Evolutionary conservation across 35 echinoderm and acorn worm genomes (phyloP).

Genomic region (Acanthaster planci): DNA sequence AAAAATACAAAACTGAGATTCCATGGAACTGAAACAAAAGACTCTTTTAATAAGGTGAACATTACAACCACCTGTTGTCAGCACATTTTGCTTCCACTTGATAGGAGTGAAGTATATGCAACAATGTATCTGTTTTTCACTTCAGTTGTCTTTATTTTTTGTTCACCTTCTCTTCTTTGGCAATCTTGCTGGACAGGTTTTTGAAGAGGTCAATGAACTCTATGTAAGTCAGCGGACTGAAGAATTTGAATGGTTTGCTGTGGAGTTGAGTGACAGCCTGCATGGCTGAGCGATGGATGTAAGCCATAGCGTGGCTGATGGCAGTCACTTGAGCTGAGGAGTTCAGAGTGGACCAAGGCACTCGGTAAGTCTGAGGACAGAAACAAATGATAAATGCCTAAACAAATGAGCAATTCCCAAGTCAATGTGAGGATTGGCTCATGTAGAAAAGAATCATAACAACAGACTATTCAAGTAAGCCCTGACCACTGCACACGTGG

Average conservation of each 20-base stretch:
- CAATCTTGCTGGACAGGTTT: constrained; percentile 75
- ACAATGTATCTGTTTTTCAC: not conserved
- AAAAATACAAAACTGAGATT: too few relatives aligned
- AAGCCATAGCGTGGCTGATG: constrained; percentile 88
- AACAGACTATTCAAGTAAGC: too few relatives aligned
- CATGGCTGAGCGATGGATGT: constrained; percentile 65
- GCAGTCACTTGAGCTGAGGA: constrained; percentile 19
- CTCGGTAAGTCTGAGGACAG: constrained; percentile 32
- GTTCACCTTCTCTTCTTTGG: constrained; percentile 80
- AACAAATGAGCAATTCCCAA: too few relatives aligned
- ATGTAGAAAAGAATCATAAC: too few relatives aligned
- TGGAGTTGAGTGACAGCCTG: constrained; percentile 15
- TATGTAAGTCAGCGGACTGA: constrained; percentile 77
- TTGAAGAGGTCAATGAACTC: constrained; percentile 99
- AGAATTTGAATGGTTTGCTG: constrained; percentile 63
- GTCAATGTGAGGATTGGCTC: too few relatives aligned
- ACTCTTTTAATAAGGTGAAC: too few relatives aligned
- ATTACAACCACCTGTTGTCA: too few relatives aligned
- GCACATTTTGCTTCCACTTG: too few relatives aligned
- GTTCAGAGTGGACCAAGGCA: constrained; percentile 56
- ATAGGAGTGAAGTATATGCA: too few relatives aligned
- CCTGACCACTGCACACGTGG: too few relatives aligned
- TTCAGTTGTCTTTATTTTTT: not conserved
- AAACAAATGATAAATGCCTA: too few relatives aligned
- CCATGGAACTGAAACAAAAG: too few relatives aligned